Evolutionary conservation across 2,113 vertebrate species (phyloP).

Genomic region (Petrocephalus microphthalmus): DNA sequence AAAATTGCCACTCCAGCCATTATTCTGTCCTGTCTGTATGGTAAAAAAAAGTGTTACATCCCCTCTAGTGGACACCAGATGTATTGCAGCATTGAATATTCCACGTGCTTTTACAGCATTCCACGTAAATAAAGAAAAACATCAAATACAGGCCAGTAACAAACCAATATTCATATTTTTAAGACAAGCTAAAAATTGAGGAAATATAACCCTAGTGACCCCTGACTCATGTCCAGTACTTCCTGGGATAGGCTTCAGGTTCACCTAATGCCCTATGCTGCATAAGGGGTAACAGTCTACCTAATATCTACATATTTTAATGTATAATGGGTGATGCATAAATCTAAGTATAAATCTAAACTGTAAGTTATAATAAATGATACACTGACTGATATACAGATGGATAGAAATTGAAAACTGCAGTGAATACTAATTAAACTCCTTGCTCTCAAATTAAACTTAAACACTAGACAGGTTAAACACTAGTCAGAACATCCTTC

Average conservation of each 20-base stretch:
- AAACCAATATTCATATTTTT: not conserved
- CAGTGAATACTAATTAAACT: not conserved
- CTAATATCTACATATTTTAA: not conserved
- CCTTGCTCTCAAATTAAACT: not conserved
- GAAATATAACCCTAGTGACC: not conserved
- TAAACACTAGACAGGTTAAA: not conserved
- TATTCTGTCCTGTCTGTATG: not conserved
- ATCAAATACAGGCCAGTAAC: not conserved
- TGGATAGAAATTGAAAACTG: not conserved
- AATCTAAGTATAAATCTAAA: not conserved
- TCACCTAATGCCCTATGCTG: not conserved
- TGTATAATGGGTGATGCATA: not conserved
- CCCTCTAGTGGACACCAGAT: slow-evolving; percentile 11
- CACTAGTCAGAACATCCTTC: not conserved
- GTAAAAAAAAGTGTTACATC: not conserved
- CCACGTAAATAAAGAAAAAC: not conserved
- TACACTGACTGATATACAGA: not conserved
- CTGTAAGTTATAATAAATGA: not conserved
- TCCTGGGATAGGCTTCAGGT: not conserved
- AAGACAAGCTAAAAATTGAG: not conserved
- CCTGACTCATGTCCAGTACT: not conserved
- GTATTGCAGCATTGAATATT: not conserved
- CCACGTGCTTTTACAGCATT: not conserved
- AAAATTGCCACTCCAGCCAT: not conserved
- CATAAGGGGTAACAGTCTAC: not conserved